A percentile compares a stretch with the other conserved stretches of the same genome.
Evolutionary conservation across 2,888 invertebrate species (phyloP).

Genomic region (Drosophila pegasa): DNA sequence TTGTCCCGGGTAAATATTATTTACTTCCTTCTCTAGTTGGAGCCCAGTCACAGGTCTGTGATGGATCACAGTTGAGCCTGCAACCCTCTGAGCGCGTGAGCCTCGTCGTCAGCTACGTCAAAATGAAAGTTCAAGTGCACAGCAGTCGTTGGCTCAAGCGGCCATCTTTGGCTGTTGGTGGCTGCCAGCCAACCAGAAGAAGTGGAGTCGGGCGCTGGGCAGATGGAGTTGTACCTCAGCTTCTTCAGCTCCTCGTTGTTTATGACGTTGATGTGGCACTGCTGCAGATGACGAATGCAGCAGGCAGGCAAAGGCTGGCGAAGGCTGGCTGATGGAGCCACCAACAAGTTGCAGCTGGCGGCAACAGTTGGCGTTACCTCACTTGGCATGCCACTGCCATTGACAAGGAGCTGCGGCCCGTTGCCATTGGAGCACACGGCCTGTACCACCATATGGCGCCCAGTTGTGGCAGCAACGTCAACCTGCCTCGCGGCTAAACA

Average conservation of each 20-base stretch:
- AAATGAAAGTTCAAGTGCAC: slow-evolving; percentile 70
- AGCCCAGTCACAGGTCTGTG: background rate
- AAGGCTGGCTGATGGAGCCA: no score
- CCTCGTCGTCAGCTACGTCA: slow-evolving; percentile 23
- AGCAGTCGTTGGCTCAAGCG: slow-evolving; percentile 60
- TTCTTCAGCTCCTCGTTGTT: slow-evolving; percentile 45
- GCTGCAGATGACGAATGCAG: slow-evolving; percentile 56
- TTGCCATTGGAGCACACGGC: slow-evolving; percentile 67
- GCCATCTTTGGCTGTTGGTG: slow-evolving; percentile 72
- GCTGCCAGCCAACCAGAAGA: slow-evolving; percentile 71
- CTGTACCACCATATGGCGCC: slow-evolving; percentile 51
- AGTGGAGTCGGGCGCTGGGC: slow-evolving; percentile 36
- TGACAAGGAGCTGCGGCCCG: slow-evolving; percentile 53
- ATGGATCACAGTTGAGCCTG: slow-evolving; percentile 11
- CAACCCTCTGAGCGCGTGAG: slow-evolving; percentile 9
- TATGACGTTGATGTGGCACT: slow-evolving; percentile 67
- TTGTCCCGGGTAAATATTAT: no score
- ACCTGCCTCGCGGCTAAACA: slow-evolving; percentile 40
- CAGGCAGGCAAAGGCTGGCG: slow-evolving; percentile 6
- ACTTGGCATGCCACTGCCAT: slow-evolving; percentile 40
- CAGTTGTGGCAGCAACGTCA: slow-evolving; percentile 29
- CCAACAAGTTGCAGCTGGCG: slow-evolving; percentile 71
- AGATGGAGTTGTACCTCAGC: slow-evolving; percentile 42
- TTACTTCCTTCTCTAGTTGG: background rate
- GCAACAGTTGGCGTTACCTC: slow-evolving; percentile 67